Conservation (phyloP, 1,140 invertebrate species). For the Caenorhabditis tropicalis region DNA sequence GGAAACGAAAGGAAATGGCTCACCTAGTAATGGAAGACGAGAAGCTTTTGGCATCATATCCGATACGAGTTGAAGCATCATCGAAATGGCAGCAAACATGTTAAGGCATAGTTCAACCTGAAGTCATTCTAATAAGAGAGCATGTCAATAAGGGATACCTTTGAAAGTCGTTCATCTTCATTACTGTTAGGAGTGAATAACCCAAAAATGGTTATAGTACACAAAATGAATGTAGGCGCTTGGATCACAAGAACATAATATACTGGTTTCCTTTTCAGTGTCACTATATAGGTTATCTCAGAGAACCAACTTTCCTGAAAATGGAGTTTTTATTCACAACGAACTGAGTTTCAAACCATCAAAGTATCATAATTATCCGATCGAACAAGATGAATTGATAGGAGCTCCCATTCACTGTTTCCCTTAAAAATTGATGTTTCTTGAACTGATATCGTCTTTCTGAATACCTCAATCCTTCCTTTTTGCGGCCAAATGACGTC, state of each 20-base stretch:
- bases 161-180: slow-evolving; percentile 39
- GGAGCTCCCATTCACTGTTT: slow-evolving; percentile 55
- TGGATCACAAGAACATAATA: slow-evolving; percentile 55
- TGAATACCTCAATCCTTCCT: slow-evolving; percentile 9
- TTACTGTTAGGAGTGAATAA: slow-evolving; percentile 51
- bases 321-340: background rate
- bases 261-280: slow-evolving; percentile 45
- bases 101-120: slow-evolving; percentile 51
- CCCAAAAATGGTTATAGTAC: slow-evolving; percentile 49
- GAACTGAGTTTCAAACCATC: background rate
- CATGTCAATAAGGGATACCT: background rate
- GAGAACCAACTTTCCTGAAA: slow-evolving; percentile 15
- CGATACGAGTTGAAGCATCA: slow-evolving; percentile 54
- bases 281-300: slow-evolving; percentile 17
- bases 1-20: background rate
- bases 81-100: slow-evolving; percentile 52
- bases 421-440: slow-evolving; percentile 6
- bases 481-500: background rate
- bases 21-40: slow-evolving; percentile 47
- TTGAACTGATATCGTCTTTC: background rate
- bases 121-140: background rate
- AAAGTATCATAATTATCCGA: slow-evolving; percentile 21
- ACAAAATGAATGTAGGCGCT: slow-evolving; percentile 51
- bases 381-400: background rate
- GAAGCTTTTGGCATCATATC: slow-evolving; percentile 57